Conservation (phyloP, 1,140 invertebrate species). For the Orussus abietinus region DNA sequence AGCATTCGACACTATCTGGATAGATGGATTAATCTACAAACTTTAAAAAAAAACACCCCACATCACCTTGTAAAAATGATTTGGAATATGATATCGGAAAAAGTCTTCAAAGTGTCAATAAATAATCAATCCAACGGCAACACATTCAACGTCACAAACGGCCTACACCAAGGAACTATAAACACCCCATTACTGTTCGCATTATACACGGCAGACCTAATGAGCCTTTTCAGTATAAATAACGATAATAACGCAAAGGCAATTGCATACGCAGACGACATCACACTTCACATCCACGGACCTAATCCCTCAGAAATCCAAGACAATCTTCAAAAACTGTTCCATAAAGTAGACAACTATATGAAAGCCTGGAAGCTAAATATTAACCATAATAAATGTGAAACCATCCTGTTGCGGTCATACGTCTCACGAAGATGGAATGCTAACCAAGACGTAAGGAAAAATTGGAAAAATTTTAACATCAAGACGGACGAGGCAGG, state of each 20-base stretch:
- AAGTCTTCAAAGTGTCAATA: conserved; percentile 2
- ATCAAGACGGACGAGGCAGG: neutral
- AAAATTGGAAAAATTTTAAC: conserved; percentile 4
- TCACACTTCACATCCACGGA: too few relatives aligned
- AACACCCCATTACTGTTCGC: conserved; percentile 2
- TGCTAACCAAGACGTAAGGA: neutral
- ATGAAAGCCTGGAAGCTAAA: conserved; percentile 6
- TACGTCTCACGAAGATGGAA: neutral
- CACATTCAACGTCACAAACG: neutral
- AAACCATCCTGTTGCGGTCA: conserved; percentile 6
- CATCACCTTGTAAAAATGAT: conserved; percentile 4
- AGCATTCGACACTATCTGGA: conserved; percentile 24
- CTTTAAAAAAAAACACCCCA: conserved; percentile 12
- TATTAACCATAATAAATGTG: conserved; percentile 9
- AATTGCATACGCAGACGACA: too few relatives aligned
- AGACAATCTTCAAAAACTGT: neutral
- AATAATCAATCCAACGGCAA: too few relatives aligned
- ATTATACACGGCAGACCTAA: neutral
- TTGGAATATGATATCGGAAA: conserved; percentile 2
- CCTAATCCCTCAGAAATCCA: too few relatives aligned
- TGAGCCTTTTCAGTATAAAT: neutral
- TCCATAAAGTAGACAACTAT: neutral
- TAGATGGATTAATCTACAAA: conserved; percentile 20
- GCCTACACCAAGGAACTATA: neutral
- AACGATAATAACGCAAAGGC: neutral